Base-by-base conservation (phyloP, 2,797 vertebrate species). In the Liparis tanakae region DNA sequence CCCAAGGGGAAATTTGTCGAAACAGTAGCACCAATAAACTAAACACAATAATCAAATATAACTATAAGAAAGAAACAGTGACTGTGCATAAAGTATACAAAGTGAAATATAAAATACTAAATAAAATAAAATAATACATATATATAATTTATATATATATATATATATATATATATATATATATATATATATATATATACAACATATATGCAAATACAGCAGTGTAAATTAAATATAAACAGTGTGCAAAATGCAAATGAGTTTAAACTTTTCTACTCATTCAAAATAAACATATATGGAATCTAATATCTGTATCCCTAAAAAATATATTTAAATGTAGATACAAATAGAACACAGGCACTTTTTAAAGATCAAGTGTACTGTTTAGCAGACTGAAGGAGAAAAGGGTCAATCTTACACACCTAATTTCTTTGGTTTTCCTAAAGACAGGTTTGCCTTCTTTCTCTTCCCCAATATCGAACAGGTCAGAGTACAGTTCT, bases 401-500 rank as follows among this genome's bases (percentile, higher is more conserved):
- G 15, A 59, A 74, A 79, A 66, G 1, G 3, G 4, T 14, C 15
- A 64, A 17, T 44, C 7, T 25, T 64, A 84, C 92, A 88, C 80
- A 98, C 98, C 98, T 96, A 87, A 99, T 99, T 93, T 99, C 98
- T 96, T 99, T 99, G 95, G 98, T 99, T 95, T 99, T 99, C 94
- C 95, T 97, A 92, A 99, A 99, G 87, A 99, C 90, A 22, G 98
- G 98, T 79, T 96, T 98, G 55, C 98, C 98, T 90, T 99, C 98
- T 64, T 97, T 97, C 89, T 98, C 98, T 91, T 99, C 98, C 39
- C 98, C 98, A 20, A 99, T 98, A 88, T 99, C 98, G 75, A 99
- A 99, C 83, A 99, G 96, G 91, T 99, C 98, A 25, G 98, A 99
- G 92, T 98, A 99, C 67, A 99, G 92, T 90, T 99, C 98, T 93